Base-by-base conservation (phyloP, 2,888 invertebrate species). In the Cotesia congregata region DNA sequence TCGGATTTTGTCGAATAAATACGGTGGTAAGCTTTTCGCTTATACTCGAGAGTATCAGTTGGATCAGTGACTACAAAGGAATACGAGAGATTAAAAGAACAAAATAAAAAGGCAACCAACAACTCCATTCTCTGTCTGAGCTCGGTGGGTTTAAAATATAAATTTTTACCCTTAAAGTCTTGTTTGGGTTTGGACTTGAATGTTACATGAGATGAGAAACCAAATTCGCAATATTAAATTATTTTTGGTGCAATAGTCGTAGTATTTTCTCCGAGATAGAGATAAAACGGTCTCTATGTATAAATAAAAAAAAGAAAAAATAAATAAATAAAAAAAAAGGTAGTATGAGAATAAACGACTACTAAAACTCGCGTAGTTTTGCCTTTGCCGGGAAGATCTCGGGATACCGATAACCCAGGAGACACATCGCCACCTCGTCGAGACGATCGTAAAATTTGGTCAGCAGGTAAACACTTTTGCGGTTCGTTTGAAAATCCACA, bases 401-500 rank as follows among this genome's bases (percentile, higher is more conserved):
- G 87, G 83, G 83, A 69, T 81, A 74, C 84, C 84, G 89, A 89
- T 89, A 89, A 88, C 86, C 85, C 82, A 69, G 85, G 84, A 88
- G 88, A 88, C 88, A 88, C 89, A 88, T 88, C 88, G 88, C 88
- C 88, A 88, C 88, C 89, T 89, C 86, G 88, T 81, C 87, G 86
- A 88, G 88, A 87, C 87, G 88, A 88, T 89, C 89, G 88, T 89
- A 89, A 89, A 89, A 89, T 87, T 88, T 86, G 86, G 85, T 81
- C 88, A 50, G 50, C 50, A 88, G 88, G 88, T 88, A 88, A 87
- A 87, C 83, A 71, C 62, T 65, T 72, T 83, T 83, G 87, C 88
- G 88, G 87, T 82, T 80, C 86, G 86, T 88, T 87, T 87, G 85
- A 84, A 82, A 80, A 78, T 74, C 30, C 3, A 30, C 30, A 17